Conservation (phyloP, 2,888 invertebrate genomes). For the Troides aeacus region DNA sequence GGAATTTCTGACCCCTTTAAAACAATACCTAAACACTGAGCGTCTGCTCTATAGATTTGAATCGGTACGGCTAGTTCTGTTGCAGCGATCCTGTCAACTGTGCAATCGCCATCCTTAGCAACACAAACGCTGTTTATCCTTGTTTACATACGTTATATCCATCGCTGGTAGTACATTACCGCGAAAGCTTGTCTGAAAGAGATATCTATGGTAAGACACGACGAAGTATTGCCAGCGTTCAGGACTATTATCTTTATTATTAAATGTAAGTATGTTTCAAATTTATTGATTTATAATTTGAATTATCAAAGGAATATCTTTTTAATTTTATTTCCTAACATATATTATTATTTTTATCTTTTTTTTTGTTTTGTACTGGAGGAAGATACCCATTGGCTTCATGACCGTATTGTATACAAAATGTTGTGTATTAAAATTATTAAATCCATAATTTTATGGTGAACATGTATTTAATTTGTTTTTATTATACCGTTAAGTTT, state of each 20-base stretch:
- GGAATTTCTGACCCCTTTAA: constrained; percentile 54
- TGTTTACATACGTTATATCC: constrained; percentile 1
- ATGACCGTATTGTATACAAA: too few species aligned
- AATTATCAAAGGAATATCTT: too few species aligned
- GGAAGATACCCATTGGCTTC: too few species aligned
- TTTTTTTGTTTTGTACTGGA: too few species aligned
- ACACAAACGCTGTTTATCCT: constrained; percentile 14
- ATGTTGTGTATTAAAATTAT: neutral
- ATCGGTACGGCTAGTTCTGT: constrained; percentile 14
- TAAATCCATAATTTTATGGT: neutral
- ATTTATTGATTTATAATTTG: too few species aligned
- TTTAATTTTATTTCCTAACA: too few species aligned
- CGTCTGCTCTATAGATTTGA: constrained; percentile 49
- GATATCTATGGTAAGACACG: constrained; percentile 19
- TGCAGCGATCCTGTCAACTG: neutral
- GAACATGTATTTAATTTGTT: neutral
- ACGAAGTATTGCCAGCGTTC: neutral
- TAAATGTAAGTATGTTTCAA: too few species aligned
- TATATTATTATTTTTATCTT: too few species aligned
- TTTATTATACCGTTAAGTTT: neutral
- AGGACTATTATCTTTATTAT: too few species aligned
- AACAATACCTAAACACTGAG: constrained; percentile 46
- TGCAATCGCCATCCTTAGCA: constrained; percentile 1
- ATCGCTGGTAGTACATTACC: constrained; percentile 2
- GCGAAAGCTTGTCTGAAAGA: constrained; percentile 11